Base-by-base conservation (phyloP, 2,797 vertebrate genomes). In the Phoxinus dragarum region DNA sequence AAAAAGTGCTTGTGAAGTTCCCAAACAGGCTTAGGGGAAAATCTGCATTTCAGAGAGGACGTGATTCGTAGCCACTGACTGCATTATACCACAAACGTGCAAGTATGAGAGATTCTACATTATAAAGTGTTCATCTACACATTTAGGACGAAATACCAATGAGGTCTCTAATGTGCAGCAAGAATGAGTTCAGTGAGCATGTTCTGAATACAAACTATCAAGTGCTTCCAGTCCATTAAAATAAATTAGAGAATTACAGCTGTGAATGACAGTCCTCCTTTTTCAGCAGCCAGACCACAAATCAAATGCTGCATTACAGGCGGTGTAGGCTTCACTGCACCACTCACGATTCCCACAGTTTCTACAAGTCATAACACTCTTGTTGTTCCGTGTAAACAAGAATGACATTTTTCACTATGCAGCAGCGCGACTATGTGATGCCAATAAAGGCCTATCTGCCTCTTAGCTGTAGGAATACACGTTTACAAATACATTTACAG, bases 281-380 rank as follows among this genome's bases (percentile, higher is more conserved):
- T 67, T 76, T 54, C 16, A 68, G 44, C 34, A 31, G 31, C 73
- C 64, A 84, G 44, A 40, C 42, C 49, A 23, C 61, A 67, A 76
- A 76, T 82, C 59, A 68, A 84, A 67, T 76, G 72, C 72, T 54
- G 73, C 56, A 76, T 77, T 54, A 77, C 44, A 31, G 34, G 73
- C 6, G 8, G 44, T 27, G 73, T 76, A 72, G 40, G 71, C 56
- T 74, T 76, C n/a, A 84, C 44, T 76, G 82, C 82, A 84, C 73
- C 72, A 67, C 59, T 84, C 59, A 67, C 5, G 34, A 84, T 38
- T 76, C 59, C 59, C 71, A 40, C 64, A 67, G 31, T 68, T 52
- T 68, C 44, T 52, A 69, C n/a, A 47, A 69, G 49, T 61, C 64
- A 68, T 42, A 68, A 69, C 47, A 42, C 36, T 77, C 36, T 59